Evolutionary conservation across 2,797 vertebrate species (phyloP).

Genomic region (Argentina silus): DNA sequence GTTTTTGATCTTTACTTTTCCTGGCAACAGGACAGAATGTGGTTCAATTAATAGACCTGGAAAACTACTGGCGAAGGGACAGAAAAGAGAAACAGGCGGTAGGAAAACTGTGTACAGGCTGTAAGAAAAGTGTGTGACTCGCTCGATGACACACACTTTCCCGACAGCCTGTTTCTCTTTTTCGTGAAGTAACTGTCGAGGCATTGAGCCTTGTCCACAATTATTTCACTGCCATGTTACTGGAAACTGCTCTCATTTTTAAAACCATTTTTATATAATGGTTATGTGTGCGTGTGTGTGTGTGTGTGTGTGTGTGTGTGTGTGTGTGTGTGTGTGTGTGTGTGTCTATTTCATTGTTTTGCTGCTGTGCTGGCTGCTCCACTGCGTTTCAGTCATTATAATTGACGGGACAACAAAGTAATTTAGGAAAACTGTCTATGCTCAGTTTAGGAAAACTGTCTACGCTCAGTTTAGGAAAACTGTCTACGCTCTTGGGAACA

Average conservation of each 20-base stretch:
- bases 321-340: too few species aligned
- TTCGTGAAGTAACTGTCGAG: too few species aligned
- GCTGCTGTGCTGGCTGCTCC: background rate
- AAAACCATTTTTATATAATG: background rate
- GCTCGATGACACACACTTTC: too few species aligned
- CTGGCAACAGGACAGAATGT: conserved; percentile 60
- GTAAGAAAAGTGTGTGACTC: too few species aligned
- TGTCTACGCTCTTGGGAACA: background rate
- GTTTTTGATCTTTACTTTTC: conserved; percentile 57
- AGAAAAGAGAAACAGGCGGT: background rate
- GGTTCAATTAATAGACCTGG: conserved; percentile 59
- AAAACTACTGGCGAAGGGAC: conserved; percentile 17
- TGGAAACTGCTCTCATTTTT: background rate
- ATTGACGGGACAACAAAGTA: background rate
- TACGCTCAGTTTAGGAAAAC: background rate
- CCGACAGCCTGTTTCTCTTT: too few species aligned
- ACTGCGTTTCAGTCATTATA: background rate
- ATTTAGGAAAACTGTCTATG: background rate
- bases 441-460: too few species aligned
- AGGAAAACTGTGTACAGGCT: too few species aligned
- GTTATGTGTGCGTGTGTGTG: too few species aligned
- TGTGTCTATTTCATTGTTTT: background rate
- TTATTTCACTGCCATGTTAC: background rate
- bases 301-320: too few species aligned
- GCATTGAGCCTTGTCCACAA: background rate